A percentile compares a stretch with the other conserved stretches of the same genome.
phyloP scores from a whole-genome alignment of 2,797 vertebrate species.

The Sarcophilus harrisii region DNA sequence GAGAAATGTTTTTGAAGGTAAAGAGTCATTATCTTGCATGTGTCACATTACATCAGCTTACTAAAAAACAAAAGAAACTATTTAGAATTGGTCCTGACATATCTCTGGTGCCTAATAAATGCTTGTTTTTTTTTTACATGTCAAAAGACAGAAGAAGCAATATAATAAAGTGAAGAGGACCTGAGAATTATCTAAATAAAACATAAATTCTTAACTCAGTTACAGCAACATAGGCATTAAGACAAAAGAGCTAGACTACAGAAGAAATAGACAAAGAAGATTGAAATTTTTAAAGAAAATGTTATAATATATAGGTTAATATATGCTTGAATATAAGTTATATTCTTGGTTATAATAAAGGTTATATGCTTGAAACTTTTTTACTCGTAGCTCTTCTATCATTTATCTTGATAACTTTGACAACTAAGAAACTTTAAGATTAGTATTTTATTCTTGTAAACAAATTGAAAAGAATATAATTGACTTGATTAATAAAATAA shows the following conservation, averaged over 20 bases:
- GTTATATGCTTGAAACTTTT: neutral
- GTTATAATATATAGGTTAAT: too few relatives aligned
- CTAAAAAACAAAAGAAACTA: neutral
- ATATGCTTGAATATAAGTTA: too few relatives aligned
- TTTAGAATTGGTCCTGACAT: neutral
- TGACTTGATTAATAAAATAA: constrained; percentile 4
- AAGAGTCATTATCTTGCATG: neutral
- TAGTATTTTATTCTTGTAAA: neutral
- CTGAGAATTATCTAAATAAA: neutral
- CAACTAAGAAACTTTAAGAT: constrained; percentile 14
- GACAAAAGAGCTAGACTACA: neutral
- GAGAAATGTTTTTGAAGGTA: constrained; percentile 21
- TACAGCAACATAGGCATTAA: neutral
- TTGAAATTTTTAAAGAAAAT: neutral
- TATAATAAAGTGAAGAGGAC: neutral
- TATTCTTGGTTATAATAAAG: neutral
- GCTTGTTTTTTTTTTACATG: neutral
- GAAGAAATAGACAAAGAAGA: neutral
- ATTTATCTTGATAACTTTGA: constrained; percentile 9
- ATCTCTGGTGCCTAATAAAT: neutral
- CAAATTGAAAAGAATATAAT: neutral
- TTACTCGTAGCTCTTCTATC: neutral
- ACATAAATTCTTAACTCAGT: neutral
- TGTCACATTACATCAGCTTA: neutral
- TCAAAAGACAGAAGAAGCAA: neutral